These are phyloP conservation scores for Champsocephalus gunnari DNA, from an alignment of 2,797 vertebrate species.

Conservation along the genomic window DNA sequence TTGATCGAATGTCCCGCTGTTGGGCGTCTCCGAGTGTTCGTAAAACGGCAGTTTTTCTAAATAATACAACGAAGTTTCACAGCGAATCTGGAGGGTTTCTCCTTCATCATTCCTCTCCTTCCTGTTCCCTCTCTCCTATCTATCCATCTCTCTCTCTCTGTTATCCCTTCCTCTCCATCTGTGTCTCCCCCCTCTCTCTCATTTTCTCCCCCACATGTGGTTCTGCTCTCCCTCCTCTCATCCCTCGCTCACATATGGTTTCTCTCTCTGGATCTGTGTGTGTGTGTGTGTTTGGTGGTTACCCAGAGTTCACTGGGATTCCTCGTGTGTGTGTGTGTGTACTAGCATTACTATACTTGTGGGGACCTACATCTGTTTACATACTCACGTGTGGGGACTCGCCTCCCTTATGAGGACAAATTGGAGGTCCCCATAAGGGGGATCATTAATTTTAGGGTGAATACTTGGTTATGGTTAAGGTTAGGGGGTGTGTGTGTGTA, in stretches of 20 bases:
- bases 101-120: not conserved
- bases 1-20: no score
- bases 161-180: slow-evolving; percentile 47
- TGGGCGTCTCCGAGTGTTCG: no score
- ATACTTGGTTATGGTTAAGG: no score
- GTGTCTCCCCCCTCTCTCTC: slow-evolving; percentile 52
- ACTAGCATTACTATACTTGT: no score
- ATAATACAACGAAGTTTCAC: no score
- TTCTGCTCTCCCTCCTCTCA: slow-evolving; percentile 71
- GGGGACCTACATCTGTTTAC: no score
- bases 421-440: no score
- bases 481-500: no score
- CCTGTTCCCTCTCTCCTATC: slow-evolving; percentile 39
- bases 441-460: no score
- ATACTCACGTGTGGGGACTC: no score
- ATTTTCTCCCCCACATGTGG: slow-evolving; percentile 74
- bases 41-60: no score
- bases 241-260: slow-evolving; percentile 81
- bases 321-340: slow-evolving; percentile 18
- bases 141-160: slow-evolving; percentile 37
- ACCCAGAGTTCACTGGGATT: slow-evolving; percentile 80
- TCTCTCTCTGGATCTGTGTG: slow-evolving; percentile 59
- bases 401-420: no score
- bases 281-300: slow-evolving; percentile 76
- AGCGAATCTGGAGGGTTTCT: not conserved